A percentile compares a stretch with the other conserved stretches of the same genome.
phyloP scores from a whole-genome alignment of 2,888 invertebrate species.

The Philereme vetulata region DNA sequence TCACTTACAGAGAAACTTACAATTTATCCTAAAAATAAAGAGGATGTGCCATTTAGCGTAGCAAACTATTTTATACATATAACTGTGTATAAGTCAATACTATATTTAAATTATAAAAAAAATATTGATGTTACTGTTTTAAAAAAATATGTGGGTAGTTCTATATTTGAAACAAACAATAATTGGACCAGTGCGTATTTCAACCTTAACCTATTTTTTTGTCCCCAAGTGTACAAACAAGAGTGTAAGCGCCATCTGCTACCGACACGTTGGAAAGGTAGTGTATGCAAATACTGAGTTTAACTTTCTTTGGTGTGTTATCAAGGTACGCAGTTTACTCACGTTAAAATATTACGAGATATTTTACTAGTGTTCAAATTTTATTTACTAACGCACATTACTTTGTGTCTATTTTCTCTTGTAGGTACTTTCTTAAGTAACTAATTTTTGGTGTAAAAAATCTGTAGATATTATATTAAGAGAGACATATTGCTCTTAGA shows the following conservation, averaged over 20 bases:
- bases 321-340: constrained; percentile 25
- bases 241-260: constrained; percentile 50
- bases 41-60: too few species aligned
- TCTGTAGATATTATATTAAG: too few species aligned
- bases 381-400: not conserved
- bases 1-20: too few species aligned
- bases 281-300: constrained; percentile 45
- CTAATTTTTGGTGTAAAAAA: not conserved
- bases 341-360: constrained; percentile 21
- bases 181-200: too few species aligned
- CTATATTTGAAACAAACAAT: too few species aligned
- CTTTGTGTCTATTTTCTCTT: not conserved
- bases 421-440: not conserved
- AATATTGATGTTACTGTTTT: too few species aligned
- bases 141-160: too few species aligned
- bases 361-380: constrained; percentile 1
- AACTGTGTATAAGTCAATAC: too few species aligned
- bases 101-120: too few species aligned
- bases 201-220: constrained; percentile 4
- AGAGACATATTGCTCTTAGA: too few species aligned
- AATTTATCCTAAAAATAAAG: too few species aligned
- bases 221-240: constrained; percentile 33
- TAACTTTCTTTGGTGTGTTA: constrained; percentile 54
- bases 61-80: too few species aligned
- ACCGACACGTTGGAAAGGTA: constrained; percentile 35